Percentiles rank a stretch among this genome's conserved stretches.
These are phyloP conservation scores for Mylabris phalerata DNA, from an alignment of 1,140 invertebrate genomes.

Conservation along the genomic window DNA sequence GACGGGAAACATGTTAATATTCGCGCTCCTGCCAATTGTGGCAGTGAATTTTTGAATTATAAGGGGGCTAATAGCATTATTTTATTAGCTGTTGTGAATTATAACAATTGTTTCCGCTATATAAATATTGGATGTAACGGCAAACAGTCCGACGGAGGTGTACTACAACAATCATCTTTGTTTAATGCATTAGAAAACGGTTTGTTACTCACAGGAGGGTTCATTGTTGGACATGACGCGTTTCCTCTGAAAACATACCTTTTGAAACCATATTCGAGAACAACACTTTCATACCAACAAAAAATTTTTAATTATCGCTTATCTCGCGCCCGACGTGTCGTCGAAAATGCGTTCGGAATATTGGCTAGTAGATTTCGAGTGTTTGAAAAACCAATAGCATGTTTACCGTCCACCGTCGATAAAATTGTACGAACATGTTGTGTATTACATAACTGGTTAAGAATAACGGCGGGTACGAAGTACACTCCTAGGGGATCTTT, in stretches of 20 bases:
- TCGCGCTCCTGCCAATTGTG: too few species aligned
- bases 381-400: too few species aligned
- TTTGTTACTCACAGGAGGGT: not conserved
- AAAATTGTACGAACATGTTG: too few species aligned
- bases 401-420: too few species aligned
- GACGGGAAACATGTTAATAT: too few species aligned
- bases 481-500: too few species aligned
- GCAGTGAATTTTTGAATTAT: too few species aligned
- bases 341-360: constrained; percentile 1
- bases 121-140: constrained; percentile 43
- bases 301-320: constrained; percentile 1
- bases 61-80: too few species aligned
- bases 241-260: not conserved
- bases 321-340: not conserved
- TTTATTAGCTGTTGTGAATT: too few species aligned
- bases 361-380: not conserved
- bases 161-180: constrained; percentile 21
- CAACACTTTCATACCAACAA: not conserved
- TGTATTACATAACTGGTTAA: too few species aligned
- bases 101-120: too few species aligned
- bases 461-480: too few species aligned
- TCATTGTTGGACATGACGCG: constrained; percentile 1
- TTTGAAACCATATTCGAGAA: not conserved
- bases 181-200: constrained; percentile 8
- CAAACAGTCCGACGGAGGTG: constrained; percentile 37